phyloP scores from a whole-genome alignment of 1,140 invertebrate species.

The Thaumetopoea pityocampa region DNA sequence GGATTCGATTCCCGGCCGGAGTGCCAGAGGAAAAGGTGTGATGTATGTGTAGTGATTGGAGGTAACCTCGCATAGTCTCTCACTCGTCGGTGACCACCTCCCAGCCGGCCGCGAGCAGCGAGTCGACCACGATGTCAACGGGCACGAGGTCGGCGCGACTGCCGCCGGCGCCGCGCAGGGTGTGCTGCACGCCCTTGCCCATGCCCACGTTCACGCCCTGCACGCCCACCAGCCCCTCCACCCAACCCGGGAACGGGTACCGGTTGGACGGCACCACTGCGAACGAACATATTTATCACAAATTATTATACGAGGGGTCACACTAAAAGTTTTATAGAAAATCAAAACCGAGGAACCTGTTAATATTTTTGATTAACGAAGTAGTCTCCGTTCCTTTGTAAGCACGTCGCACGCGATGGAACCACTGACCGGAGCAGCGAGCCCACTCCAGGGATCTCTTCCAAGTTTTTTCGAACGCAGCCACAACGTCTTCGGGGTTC shows the following conservation, averaged over 20 bases:
- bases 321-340: background rate
- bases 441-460: no score
- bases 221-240: constrained; percentile 19
- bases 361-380: no score
- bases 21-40: no score
- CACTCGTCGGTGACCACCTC: constrained; percentile 49
- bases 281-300: background rate
- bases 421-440: no score
- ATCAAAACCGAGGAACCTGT: no score
- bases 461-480: no score
- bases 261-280: constrained; percentile 20
- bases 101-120: constrained; percentile 84
- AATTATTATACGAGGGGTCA: background rate
- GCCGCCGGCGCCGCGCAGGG: constrained; percentile 75
- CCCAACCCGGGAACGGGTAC: constrained; percentile 20
- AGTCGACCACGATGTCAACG: constrained; percentile 86
- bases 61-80: background rate
- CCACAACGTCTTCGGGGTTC: no score
- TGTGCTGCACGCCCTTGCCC: constrained; percentile 82
- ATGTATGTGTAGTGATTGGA: no score
- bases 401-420: no score
- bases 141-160: constrained; percentile 81
- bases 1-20: no score
- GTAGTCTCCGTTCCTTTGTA: no score
- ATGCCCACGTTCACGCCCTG: constrained; percentile 60